Base-by-base conservation (phyloP, 2,113 vertebrate species). In the Leptodactylus fuscus region DNA sequence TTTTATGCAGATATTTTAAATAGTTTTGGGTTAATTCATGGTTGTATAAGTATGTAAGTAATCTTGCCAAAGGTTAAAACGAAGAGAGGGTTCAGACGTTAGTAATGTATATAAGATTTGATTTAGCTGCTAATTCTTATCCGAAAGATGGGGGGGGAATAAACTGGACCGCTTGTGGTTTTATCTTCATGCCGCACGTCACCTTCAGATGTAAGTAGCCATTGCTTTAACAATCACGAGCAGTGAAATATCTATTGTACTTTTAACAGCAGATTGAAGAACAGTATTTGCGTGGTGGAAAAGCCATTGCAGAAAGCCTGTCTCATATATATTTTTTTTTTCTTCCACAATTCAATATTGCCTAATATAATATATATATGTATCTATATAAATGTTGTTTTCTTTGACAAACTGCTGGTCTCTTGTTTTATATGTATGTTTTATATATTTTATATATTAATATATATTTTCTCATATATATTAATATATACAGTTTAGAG, bases 1-100 rank as follows among this genome's bases (percentile, higher is more conserved):
- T 44, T 99, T 99, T 99, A 99, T 99, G 98, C 97, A 95, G 98
- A 97, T 99, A 99, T 99, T 99, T 99, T 98, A 98, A 98, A 98
- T 98, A 98, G 97, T 96, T 67, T 96, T 94, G 96, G 95, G 93
- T 93, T 96, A 96, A 93, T 96, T 96, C 96, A 93, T 95, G 93
- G 88, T 91, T 92, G 94, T 93, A 95, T 93, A 94, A 96, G 96
- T 95, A 81, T 98, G 97, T 98, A 97, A 96, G 96, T 98, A 96
- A 97, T 98, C 94, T 97, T 97, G 96, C 97, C 98, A 98, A 98
- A 97, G 96, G 95, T 96, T 86, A 86, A 96, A 95, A 94, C 91
- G 81, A 89, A 87, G 87, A 4, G 49, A 73, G 85, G 91, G 94
- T 92, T 93, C 96, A 94, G 93, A 93, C 96, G 94, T 95, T 95